These are phyloP conservation scores for Mus musculus DNA, from an alignment of 2,113 vertebrate species.

Conservation along the genomic window GRCm39 chr5:114547001-114547500, in stretches of 20 bases:
- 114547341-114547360: not conserved
- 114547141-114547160: not conserved
- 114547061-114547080: not conserved
- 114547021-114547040: not conserved
- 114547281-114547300: not conserved
- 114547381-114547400: not conserved
- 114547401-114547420: accelerated
- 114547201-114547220: not conserved
- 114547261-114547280: accelerated
- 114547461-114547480: accelerated
- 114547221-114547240: no score
- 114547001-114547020: constrained; percentile 27
- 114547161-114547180: not conserved
- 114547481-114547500: not conserved
- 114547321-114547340: no score
- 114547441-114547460: accelerated
- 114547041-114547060: not conserved
- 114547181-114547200: accelerated
- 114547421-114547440: not conserved
- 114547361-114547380: not conserved
- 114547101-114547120: not conserved
- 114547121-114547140: not conserved
- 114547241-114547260: accelerated
- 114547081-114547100: not conserved
- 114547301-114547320: not conserved